phyloP scores from a whole-genome alignment of 2,797 vertebrate genomes.

The Molossus alvarezi region DNA sequence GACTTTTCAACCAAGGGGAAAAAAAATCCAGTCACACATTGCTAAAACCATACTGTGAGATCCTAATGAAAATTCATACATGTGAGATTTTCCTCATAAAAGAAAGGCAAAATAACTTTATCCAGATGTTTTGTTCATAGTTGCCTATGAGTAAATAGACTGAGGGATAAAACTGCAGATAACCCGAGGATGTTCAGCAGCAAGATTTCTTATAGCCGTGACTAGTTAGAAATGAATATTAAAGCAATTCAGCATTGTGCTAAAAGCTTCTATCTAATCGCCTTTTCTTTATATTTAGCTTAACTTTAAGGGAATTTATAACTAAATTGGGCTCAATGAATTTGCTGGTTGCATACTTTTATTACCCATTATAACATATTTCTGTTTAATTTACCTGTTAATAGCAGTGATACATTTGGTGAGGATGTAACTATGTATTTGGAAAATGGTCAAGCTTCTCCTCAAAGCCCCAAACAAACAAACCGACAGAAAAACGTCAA shows the following conservation, averaged over 20 bases:
- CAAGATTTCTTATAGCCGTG: slow-evolving; percentile 2
- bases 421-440: neutral
- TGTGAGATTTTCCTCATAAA: slow-evolving; percentile 24
- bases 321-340: slow-evolving; percentile 78
- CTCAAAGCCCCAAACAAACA: neutral
- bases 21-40: neutral
- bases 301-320: slow-evolving; percentile 83
- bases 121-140: slow-evolving; percentile 46
- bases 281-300: slow-evolving; percentile 83
- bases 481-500: neutral
- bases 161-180: neutral
- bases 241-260: slow-evolving; percentile 48
- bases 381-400: slow-evolving; percentile 78
- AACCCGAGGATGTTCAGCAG: neutral
- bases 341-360: slow-evolving; percentile 76
- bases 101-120: slow-evolving; percentile 40
- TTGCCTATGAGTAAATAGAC: neutral
- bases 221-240: slow-evolving; percentile 51
- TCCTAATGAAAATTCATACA: neutral
- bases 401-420: neutral
- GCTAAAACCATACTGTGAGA: neutral
- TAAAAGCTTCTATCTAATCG: slow-evolving; percentile 77
- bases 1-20: slow-evolving; percentile 49
- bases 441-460: neutral
- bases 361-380: slow-evolving; percentile 78